Evolutionary conservation across 2,797 vertebrate species (phyloP), one percentile per base, ranked within the genome.

Genomic region (Sebastolobus alascanus): DNA sequence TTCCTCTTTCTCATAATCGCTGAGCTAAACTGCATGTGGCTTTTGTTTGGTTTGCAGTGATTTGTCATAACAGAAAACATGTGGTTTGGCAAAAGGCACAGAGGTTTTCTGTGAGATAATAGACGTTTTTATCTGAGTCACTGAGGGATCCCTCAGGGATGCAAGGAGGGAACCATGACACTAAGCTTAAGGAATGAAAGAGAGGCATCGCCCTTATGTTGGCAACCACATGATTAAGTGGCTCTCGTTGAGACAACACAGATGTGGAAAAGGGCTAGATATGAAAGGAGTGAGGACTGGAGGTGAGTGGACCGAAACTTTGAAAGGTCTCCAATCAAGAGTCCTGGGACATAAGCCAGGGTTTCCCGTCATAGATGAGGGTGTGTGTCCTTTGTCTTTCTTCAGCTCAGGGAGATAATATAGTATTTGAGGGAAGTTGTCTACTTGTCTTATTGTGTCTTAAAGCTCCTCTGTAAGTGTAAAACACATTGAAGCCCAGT

Each of bases 161-260:
- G 69, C 69, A 83, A 84, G 87, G 83, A 80, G 87, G 84, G 74
- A 89, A 75, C 75, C 60, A 56, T 92, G 88, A 93, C 83, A 82
- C 52, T n/a, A 76, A 70, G 69, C 75, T 85, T 50, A 29, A 90
- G 89, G 87, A 93, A 91, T 89, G 88, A 88, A 79, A 77, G 54
- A 71, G 65, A 80, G 85, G 73, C 68, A 56, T 86, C 54, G 25
- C 83, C 88, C 80, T 77, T 63, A 1, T 83, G 25, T 80, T 84
- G 72, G 60, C 80, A 2, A 12, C 13, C 68, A 8, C 68, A 68
- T 85, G 84, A 82, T 74, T 78, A 79, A 84, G 68, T 72, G 67
- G 68, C 64, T 75, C 20, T 73, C 60, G 73, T 80, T 85, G 86
- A 79, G 68, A 87, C 27, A 68, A 77, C 46, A 72, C 84, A 79